Conservation (phyloP, 2,797 vertebrate genomes). For the Zalophus californianus region DNA sequence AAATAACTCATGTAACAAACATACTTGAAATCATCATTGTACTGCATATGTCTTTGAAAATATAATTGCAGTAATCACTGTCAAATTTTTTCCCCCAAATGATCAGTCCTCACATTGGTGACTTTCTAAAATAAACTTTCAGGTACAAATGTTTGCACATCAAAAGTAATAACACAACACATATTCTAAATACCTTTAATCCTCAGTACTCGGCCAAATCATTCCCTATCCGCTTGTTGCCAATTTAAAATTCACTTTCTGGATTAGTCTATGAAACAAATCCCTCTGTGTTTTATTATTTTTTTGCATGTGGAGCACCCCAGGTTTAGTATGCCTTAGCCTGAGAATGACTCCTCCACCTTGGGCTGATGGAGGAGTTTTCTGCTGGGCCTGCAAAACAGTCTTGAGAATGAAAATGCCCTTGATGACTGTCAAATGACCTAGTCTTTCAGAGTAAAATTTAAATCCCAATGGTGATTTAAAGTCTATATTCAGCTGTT, state of each 20-base stretch:
- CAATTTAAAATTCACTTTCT: constrained; percentile 49
- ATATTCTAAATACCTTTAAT: constrained; percentile 23
- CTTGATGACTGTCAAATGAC: constrained; percentile 67
- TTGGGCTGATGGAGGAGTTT: background rate
- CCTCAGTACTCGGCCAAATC: background rate
- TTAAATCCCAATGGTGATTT: constrained; percentile 71
- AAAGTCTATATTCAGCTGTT: constrained; percentile 70
- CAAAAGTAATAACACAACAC: background rate
- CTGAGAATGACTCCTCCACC: background rate
- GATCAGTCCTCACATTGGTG: background rate
- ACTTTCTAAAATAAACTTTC: constrained; percentile 5
- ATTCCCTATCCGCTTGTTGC: background rate
- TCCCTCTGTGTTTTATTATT: background rate
- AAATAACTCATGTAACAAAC: background rate
- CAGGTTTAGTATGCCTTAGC: background rate
- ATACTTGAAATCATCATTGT: background rate
- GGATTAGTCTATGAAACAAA: background rate
- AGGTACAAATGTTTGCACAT: background rate
- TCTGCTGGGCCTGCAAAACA: background rate
- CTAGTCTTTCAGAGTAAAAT: constrained; percentile 70
- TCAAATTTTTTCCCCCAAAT: background rate
- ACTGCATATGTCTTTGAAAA: background rate
- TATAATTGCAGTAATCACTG: background rate
- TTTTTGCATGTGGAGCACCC: background rate
- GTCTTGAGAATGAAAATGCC: constrained; percentile 27